Conservation (phyloP, 2,888 invertebrate genomes). For the Drosophila pegasa region DNA sequence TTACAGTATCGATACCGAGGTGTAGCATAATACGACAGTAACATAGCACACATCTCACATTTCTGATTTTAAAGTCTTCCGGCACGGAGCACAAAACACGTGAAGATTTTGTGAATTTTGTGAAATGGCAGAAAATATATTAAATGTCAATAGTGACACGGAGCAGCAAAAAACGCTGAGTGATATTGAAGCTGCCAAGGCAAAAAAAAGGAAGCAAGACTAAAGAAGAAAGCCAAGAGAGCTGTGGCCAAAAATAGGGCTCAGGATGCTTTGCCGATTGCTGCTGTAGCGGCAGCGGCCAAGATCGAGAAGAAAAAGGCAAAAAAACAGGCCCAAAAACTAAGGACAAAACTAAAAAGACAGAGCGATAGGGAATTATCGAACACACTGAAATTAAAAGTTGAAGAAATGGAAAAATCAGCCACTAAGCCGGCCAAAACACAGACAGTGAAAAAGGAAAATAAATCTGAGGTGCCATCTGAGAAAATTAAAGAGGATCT, state of each 20-base stretch:
- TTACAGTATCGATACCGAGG: background rate
- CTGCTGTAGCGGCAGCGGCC: too few relatives aligned
- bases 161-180: constrained; percentile 29
- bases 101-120: constrained; percentile 33
- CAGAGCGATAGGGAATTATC: too few relatives aligned
- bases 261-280: too few relatives aligned
- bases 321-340: constrained; percentile 74
- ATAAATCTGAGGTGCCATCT: background rate
- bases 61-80: constrained; percentile 1
- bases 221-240: too few relatives aligned
- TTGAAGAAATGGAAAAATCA: too few relatives aligned
- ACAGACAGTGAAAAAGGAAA: too few relatives aligned
- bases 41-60: background rate
- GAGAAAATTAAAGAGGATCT: constrained; percentile 19
- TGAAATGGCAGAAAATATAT: constrained; percentile 48
- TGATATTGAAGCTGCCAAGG: too few relatives aligned
- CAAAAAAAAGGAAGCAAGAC: too few relatives aligned
- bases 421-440: too few relatives aligned
- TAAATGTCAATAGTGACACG: constrained; percentile 41
- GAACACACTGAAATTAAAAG: too few relatives aligned
- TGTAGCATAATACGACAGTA: background rate
- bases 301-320: constrained; percentile 75
- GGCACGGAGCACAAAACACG: constrained; percentile 47
- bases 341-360: too few relatives aligned
- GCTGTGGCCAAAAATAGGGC: too few relatives aligned